A percentile compares a stretch with the other conserved stretches of the same genome.
phyloP scores from a whole-genome alignment of 2,797 vertebrate species.

The Parotocinclus haroldoi region DNA sequence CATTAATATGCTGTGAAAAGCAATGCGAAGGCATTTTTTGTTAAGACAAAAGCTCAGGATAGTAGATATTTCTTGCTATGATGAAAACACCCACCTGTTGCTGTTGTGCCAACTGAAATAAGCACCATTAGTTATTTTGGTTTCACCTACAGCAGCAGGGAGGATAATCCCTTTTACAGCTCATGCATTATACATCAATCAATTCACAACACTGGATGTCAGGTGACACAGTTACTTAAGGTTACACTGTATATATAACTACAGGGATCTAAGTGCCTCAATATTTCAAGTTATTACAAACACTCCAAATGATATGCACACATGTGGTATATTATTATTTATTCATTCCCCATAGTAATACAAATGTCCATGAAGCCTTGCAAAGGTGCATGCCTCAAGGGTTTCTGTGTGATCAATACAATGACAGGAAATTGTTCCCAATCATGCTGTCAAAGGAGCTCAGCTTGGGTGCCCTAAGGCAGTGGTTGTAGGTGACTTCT shows the following conservation, averaged over 20 bases:
- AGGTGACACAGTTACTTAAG: constrained; percentile 41
- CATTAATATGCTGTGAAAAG: no score
- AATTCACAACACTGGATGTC: constrained; percentile 42
- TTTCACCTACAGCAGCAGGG: constrained; percentile 34
- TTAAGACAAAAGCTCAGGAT: constrained; percentile 21
- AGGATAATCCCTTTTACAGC: constrained; percentile 31
- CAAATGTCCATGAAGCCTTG: neutral
- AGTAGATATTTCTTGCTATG: constrained; percentile 31
- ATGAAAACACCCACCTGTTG: constrained; percentile 35
- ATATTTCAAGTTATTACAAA: constrained; percentile 29
- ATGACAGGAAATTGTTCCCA: constrained; percentile 3
- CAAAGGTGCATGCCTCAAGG: constrained; percentile 8
- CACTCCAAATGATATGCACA: constrained; percentile 8
- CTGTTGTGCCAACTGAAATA: constrained; percentile 40
- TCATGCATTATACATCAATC: constrained; percentile 48
- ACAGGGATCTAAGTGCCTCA: constrained; percentile 20
- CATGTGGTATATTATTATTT: constrained; percentile 20
- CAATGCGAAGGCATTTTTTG: constrained; percentile 22
- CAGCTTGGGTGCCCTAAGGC: neutral
- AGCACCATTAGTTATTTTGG: constrained; percentile 40
- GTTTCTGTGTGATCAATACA: constrained; percentile 13
- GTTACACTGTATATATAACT: constrained; percentile 24
- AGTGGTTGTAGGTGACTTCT: constrained; percentile 13
- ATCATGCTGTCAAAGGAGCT: constrained; percentile 9
- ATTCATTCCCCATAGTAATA: constrained; percentile 1